phyloP scores from a whole-genome alignment of 2,888 invertebrate genomes.

The Andrena minutula region DNA sequence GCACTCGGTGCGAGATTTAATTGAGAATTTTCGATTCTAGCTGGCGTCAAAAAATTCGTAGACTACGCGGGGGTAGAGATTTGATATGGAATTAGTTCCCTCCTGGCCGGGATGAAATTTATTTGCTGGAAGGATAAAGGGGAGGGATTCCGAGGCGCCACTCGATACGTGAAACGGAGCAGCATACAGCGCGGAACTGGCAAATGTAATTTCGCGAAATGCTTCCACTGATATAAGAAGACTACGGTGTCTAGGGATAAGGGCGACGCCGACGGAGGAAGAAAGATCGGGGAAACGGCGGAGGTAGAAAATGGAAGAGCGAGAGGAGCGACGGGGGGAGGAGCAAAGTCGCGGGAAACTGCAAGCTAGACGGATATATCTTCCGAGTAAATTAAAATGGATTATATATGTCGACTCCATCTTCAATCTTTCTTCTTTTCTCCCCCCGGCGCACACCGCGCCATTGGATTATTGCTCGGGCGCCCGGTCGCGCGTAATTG shows the following conservation, averaged over 20 bases:
- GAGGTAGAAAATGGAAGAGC: slow-evolving; percentile 56
- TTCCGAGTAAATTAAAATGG: slow-evolving; percentile 82
- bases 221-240: slow-evolving; percentile 82
- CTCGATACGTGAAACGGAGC: slow-evolving; percentile 61
- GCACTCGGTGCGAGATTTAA: neutral
- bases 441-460: slow-evolving; percentile 36
- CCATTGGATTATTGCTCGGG: slow-evolving; percentile 68
- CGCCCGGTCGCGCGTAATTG: slow-evolving; percentile 62
- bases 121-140: slow-evolving; percentile 26
- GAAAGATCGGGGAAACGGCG: slow-evolving; percentile 42
- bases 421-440: slow-evolving; percentile 78
- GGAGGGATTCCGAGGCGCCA: slow-evolving; percentile 52
- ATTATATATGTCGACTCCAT: slow-evolving; percentile 82
- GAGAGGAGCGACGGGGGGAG: slow-evolving; percentile 42
- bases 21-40: neutral
- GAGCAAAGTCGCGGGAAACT: slow-evolving; percentile 72
- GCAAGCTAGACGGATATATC: slow-evolving; percentile 82
- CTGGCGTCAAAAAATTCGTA: neutral
- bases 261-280: slow-evolving; percentile 50
- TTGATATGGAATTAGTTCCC: slow-evolving; percentile 29
- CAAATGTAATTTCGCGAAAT: slow-evolving; percentile 81
- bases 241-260: slow-evolving; percentile 70
- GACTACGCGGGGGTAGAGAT: slow-evolving; percentile 5
- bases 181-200: slow-evolving; percentile 61
- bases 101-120: slow-evolving; percentile 29